These are phyloP conservation scores for Oscheius sp. DNA, from an alignment of 2,888 invertebrate species.

Conservation along the genomic window DNA sequence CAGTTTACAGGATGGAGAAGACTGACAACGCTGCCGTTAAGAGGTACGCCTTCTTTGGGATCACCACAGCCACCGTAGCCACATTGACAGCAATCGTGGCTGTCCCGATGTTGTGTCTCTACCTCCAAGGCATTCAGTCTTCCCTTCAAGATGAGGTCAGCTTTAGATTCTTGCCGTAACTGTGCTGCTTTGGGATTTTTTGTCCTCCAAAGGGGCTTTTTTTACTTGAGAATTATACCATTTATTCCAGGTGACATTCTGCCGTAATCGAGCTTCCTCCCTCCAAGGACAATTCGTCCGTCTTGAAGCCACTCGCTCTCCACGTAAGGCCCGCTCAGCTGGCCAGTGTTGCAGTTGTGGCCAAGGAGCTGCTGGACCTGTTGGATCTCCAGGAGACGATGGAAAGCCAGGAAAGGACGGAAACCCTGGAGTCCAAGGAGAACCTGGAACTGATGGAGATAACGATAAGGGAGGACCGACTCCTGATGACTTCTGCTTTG, in stretches of 20 bases:
- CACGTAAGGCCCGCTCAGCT: slow-evolving; percentile 50
- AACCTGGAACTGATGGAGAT: slow-evolving; percentile 51
- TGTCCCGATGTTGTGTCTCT: slow-evolving; percentile 56
- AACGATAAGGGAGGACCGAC: slow-evolving; percentile 43
- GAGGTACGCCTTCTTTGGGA: slow-evolving; percentile 52
- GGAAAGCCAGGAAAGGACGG: slow-evolving; percentile 54
- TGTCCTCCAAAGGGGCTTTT: no score
- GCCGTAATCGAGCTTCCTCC: slow-evolving; percentile 51
- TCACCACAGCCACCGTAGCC: slow-evolving; percentile 50
- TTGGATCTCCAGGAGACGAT: slow-evolving; percentile 51
- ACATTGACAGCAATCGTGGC: slow-evolving; percentile 55
- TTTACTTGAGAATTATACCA: background rate
- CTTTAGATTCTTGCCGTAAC: no score
- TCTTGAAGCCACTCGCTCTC: slow-evolving; percentile 44
- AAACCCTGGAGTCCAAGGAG: slow-evolving; percentile 51
- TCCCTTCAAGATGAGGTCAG: slow-evolving; percentile 58
- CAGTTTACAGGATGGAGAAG: slow-evolving; percentile 38
- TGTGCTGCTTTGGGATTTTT: no score
- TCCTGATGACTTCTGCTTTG: slow-evolving; percentile 53
- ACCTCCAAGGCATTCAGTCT: slow-evolving; percentile 61
- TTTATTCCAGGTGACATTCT: slow-evolving; percentile 45
- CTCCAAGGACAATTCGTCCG: slow-evolving; percentile 56
- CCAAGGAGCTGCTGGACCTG: slow-evolving; percentile 51
- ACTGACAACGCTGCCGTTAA: slow-evolving; percentile 31
- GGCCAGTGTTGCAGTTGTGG: slow-evolving; percentile 53